phyloP scores from a whole-genome alignment of 2,797 vertebrate species.

The Urophycis tenuis region DNA sequence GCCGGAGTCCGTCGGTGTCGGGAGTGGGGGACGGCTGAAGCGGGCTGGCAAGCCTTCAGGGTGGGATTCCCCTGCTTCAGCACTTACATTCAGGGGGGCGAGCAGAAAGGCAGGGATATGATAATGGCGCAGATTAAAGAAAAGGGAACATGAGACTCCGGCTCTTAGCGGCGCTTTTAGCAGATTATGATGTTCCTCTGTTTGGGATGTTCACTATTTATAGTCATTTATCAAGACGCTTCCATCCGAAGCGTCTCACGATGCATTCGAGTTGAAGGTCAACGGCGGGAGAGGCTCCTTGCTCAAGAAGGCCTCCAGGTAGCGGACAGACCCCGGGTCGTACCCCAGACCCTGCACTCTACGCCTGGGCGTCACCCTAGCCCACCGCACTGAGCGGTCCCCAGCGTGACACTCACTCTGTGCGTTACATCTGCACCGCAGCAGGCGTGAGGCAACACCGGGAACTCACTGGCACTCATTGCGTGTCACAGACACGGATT shows the following conservation, averaged over 20 bases:
- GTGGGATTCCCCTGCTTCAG: conserved; percentile 56
- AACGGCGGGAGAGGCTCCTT: neutral
- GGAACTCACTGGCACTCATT: neutral
- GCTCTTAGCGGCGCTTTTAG: conserved; percentile 39
- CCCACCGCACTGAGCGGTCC: neutral
- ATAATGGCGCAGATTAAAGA: conserved; percentile 34
- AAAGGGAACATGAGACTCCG: conserved; percentile 43
- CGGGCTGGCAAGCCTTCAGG: neutral
- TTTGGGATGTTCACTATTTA: neutral
- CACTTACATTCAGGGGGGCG: conserved; percentile 41
- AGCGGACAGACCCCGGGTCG: neutral
- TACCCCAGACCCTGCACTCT: neutral
- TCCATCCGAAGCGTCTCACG: neutral
- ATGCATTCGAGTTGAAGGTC: neutral
- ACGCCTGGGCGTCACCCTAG: neutral
- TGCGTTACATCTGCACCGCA: neutral
- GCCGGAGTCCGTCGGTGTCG: conserved; percentile 17
- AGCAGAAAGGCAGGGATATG: conserved; percentile 36
- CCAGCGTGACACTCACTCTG: neutral
- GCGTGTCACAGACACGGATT: neutral
- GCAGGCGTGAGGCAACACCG: neutral
- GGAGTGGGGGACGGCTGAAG: neutral
- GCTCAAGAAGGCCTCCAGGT: neutral
- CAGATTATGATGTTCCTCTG: conserved; percentile 39
- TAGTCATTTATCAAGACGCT: neutral